Evolutionary conservation across 2,797 vertebrate genomes (phyloP).

Genomic region (Melopsittacus undulatus): DNA sequence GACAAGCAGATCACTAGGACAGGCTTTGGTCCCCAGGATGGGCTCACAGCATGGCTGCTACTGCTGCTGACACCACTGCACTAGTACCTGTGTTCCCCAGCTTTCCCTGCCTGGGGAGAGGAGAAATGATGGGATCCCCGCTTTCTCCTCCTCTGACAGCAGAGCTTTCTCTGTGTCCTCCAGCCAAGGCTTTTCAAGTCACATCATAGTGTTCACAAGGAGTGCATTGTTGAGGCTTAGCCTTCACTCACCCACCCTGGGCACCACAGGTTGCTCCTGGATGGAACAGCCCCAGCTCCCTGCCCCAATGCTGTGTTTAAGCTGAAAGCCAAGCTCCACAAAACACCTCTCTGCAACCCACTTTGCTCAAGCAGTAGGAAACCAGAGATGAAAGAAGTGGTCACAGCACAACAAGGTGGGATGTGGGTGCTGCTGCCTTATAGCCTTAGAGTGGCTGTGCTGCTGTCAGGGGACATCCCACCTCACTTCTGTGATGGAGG

Average conservation of each 20-base stretch:
- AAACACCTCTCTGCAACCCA: background rate
- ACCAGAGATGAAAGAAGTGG: background rate
- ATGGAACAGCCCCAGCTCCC: background rate
- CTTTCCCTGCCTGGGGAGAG: background rate
- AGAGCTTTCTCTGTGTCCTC: background rate
- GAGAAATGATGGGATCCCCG: rapidly evolving
- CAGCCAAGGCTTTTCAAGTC: background rate
- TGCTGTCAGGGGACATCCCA: background rate
- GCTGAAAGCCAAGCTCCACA: background rate
- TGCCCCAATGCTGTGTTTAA: rapidly evolving
- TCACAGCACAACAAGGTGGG: background rate
- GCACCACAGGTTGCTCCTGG: background rate
- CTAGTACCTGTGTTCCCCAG: rapidly evolving
- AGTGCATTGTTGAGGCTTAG: background rate
- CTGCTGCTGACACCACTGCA: background rate
- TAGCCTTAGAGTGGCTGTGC: background rate
- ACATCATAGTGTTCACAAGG: rapidly evolving
- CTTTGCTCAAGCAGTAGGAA: background rate
- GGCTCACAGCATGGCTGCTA: background rate
- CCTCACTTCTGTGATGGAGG: background rate
- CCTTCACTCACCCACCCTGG: background rate
- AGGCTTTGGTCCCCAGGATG: background rate
- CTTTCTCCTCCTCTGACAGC: background rate
- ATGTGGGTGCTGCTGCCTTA: background rate
- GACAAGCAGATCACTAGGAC: background rate